Base-by-base conservation (phyloP, 2,888 invertebrate genomes). In the Scrobipalpa costella region DNA sequence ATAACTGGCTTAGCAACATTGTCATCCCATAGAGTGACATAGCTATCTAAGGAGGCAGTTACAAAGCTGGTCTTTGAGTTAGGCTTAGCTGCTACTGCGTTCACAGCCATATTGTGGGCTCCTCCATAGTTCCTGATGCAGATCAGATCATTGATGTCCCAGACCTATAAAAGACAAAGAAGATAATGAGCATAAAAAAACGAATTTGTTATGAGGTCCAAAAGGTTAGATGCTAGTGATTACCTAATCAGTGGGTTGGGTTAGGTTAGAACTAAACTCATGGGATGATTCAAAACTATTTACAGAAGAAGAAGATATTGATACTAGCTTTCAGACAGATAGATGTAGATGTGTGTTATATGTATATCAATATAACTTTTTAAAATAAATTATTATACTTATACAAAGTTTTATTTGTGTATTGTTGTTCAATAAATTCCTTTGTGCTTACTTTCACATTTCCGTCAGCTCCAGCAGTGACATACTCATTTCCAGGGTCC, bases 21-120 rank as follows among this genome's bases (percentile, higher is more conserved):
- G 15, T 88, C 85, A 80, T 93, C 93, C 94, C 94, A 94, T 33
- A 94, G 69, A 58, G 92, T 87, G 44, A 92, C 82, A 73, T 81
- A 84, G 62, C 89, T 87, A 79, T 94, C 94, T 77, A 92, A 77
- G 34, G 92, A 89, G 6, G 92, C 90, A 1, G 94, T 93, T 11
- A 92, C 87, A 81, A 93, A 93, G 58, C 83, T 77, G 33, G 84
- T 81, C 9, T 77, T 79, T 57, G 92, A 88, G 27, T 81, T 76
- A 2, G 92, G 90, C 69, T 89, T 88, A n/a, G 89, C 90, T 47
- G 92, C 81, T 0, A 94, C 88, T 71, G 83, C 79, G 66, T 85
- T 81, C 8, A 92, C 86, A 8, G 87, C 77, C 70, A 82, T 82
- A 27, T 83, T 84, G 70, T 93, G 93, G n/a, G 92, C 89, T 69